Conservation (phyloP, 2,888 invertebrate species). For the Mythimna ferrago region DNA sequence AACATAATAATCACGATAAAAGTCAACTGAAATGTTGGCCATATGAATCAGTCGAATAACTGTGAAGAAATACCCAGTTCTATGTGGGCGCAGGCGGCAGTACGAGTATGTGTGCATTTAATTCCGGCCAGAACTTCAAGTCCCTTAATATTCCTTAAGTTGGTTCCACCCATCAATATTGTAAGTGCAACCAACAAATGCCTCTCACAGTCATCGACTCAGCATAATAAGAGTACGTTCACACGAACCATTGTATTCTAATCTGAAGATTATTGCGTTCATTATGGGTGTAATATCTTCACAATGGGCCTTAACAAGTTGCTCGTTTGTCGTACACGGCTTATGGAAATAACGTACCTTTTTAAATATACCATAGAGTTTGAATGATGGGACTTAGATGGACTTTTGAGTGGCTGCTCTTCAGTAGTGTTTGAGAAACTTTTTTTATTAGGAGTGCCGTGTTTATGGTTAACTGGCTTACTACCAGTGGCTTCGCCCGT, state of each 20-base stretch:
- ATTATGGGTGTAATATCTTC: slow-evolving; percentile 64
- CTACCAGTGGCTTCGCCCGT: too few species aligned
- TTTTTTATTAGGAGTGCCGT: not conserved
- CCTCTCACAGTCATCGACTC: slow-evolving; percentile 49
- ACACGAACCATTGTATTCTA: slow-evolving; percentile 72
- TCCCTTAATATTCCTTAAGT: too few species aligned
- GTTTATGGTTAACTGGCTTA: not conserved
- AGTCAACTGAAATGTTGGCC: too few species aligned
- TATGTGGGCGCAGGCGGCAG: too few species aligned
- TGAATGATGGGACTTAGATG: slow-evolving; percentile 24
- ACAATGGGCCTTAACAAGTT: slow-evolving; percentile 68
- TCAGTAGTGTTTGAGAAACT: slow-evolving; percentile 9
- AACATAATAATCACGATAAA: too few species aligned
- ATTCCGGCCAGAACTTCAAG: too few species aligned
- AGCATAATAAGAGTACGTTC: slow-evolving; percentile 55
- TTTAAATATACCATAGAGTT: slow-evolving; percentile 46
- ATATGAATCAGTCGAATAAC: too few species aligned
- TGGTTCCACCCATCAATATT: slow-evolving; percentile 25
- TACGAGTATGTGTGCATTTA: too few species aligned
- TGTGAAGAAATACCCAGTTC: too few species aligned
- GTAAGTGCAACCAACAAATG: slow-evolving; percentile 51
- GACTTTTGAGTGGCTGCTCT: slow-evolving; percentile 37
- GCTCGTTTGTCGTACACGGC: slow-evolving; percentile 54
- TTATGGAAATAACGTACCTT: slow-evolving; percentile 56
- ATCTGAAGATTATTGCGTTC: slow-evolving; percentile 68